Evolutionary conservation across 1,140 invertebrate genomes (phyloP).

Genomic region (Homalodisca vitripennis): DNA sequence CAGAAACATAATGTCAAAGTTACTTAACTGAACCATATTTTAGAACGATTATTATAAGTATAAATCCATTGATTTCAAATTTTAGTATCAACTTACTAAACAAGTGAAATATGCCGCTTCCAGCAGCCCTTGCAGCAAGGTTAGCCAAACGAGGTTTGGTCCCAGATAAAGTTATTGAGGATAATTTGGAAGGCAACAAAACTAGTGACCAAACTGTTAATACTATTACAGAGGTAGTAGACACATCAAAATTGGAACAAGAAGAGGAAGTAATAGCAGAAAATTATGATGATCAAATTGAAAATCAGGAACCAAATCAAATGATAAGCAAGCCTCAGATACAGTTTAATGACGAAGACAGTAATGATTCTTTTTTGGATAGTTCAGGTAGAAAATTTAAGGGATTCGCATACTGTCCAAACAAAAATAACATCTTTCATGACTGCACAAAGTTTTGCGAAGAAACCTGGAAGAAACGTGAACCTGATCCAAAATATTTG

Average conservation of each 20-base stretch:
- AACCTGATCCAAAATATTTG: constrained; percentile 73
- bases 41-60: no score
- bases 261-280: constrained; percentile 85
- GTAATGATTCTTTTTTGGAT: constrained; percentile 25
- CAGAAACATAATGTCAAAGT: no score
- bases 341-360: constrained; percentile 23
- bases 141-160: constrained; percentile 83
- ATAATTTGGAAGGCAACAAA: constrained; percentile 43
- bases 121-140: constrained; percentile 78
- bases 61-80: no score
- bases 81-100: no score
- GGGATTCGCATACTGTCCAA: constrained; percentile 75
- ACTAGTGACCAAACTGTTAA: constrained; percentile 48
- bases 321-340: not conserved
- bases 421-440: constrained; percentile 95
- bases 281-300: constrained; percentile 66
- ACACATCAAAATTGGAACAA: constrained; percentile 16
- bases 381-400: constrained; percentile 33
- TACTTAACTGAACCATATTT: no score
- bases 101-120: constrained; percentile 94
- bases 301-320: constrained; percentile 34
- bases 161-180: constrained; percentile 37
- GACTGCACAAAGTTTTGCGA: constrained; percentile 88
- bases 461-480: constrained; percentile 81
- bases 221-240: constrained; percentile 31